phyloP scores from a whole-genome alignment of 2,113 vertebrate species.

The Laticauda colubrina region DNA sequence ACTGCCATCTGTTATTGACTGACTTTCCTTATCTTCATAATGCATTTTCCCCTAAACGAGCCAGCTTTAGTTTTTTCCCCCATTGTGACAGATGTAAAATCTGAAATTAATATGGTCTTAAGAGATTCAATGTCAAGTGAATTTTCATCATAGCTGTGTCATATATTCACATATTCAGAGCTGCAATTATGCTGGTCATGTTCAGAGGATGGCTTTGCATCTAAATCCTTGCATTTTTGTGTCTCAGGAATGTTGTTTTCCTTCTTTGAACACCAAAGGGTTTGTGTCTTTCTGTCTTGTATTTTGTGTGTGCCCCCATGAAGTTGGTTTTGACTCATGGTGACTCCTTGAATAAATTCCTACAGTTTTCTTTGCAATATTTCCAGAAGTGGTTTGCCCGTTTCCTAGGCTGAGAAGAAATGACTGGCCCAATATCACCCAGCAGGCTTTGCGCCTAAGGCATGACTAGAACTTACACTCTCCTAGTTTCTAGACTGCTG shows the following conservation, averaged over 20 bases:
- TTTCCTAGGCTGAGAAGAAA: background rate
- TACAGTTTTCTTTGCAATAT: background rate
- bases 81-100: background rate
- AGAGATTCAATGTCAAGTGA: background rate
- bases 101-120: background rate
- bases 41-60: background rate
- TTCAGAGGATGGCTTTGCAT: background rate
- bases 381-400: background rate
- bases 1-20: background rate
- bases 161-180: background rate
- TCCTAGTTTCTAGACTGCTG: background rate
- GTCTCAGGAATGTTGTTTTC: background rate
- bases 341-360: background rate
- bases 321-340: background rate
- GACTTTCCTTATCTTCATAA: background rate
- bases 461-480: background rate
- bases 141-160: background rate
- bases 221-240: background rate
- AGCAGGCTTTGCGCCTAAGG: background rate
- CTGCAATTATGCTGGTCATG: background rate
- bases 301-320: background rate
- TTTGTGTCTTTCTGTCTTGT: background rate
- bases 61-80: background rate
- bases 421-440: background rate
- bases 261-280: background rate